Base-by-base conservation (phyloP, 2,797 vertebrate genomes). In the Falco peregrinus region DNA sequence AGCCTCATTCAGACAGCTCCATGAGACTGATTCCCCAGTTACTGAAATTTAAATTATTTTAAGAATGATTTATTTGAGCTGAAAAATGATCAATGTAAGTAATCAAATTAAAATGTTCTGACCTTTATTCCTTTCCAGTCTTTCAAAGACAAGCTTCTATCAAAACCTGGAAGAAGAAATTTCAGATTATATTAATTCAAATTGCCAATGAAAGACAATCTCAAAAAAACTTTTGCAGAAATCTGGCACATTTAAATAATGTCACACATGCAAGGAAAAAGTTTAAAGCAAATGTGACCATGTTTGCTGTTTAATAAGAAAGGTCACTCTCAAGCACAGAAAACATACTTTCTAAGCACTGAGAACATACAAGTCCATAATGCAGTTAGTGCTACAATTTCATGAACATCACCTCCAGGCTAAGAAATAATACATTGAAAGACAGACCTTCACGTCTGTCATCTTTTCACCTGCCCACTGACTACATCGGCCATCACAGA, bases 161-260 rank as follows among this genome's bases (percentile, higher is more conserved):
- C 29, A 43, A 63, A 37, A 83, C 68, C 95, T 96, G 47, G 43
- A 76, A 65, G 81, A 57, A 68, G 29, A 81, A 16, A 89, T 47
- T n/a, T 70, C 77, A 33, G 20, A 24, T 31, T 21, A 12, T 5
- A 13, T 37, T 3, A 56, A 47, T n/a, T 59, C 51, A 48, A 48
- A 39, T 5, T 11, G 18, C 10, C 3, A 0, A 61, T 64, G 48
- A 18, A 45, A 18, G 43, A 45, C 22, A 53, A 56, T 20, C 53
- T 50, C 45, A 50, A 3, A 22, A 65, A 31, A 14, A 22, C 16
- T 29, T 24, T 1, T 35, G 53, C 37, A 51, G 67, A n/a, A 51
- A 26, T 6, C 4, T 1, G 0, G 11, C 11, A 24, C 5, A 1
- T 17, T 45, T n/a, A 61, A 24, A 9, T 3, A 48, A 54, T 1